Percentiles rank a stretch among this genome's conserved stretches.
Conservation (phyloP, 92 coral and sea anemone genomes). For the Chrysogorgia sp. region DNA sequence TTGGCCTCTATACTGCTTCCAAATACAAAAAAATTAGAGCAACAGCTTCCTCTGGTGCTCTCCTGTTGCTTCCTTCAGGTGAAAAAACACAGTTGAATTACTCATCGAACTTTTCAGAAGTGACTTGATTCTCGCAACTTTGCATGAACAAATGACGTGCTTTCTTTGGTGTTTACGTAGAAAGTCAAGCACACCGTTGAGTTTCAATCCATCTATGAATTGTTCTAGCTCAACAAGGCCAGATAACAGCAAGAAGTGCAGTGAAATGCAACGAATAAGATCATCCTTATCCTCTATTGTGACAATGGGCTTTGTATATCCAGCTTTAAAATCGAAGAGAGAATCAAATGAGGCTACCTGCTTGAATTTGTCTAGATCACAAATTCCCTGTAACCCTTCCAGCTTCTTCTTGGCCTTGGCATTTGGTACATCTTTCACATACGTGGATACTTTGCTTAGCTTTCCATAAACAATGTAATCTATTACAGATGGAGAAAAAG, state of each 20-base stretch:
- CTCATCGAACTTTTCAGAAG: constrained; percentile 46
- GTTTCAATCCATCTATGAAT: constrained; percentile 60
- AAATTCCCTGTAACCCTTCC: constrained; percentile 49
- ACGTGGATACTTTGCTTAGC: constrained; percentile 47
- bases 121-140: constrained; percentile 45
- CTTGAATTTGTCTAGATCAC: constrained; percentile 59
- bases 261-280: constrained; percentile 52
- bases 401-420: constrained; percentile 52
- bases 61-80: constrained; percentile 58
- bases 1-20: constrained; percentile 54
- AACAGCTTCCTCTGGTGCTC: constrained; percentile 53
- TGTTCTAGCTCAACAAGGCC: constrained; percentile 56
- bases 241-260: constrained; percentile 51
- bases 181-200: constrained; percentile 48
- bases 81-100: constrained; percentile 46
- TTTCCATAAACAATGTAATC: constrained; percentile 60
- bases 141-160: constrained; percentile 56
- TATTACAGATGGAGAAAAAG: constrained; percentile 59
- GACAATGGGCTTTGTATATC: constrained; percentile 53
- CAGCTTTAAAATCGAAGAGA: constrained; percentile 51
- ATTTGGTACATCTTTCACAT: constrained; percentile 57
- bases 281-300: constrained; percentile 57
- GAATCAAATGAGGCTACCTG: constrained; percentile 64
- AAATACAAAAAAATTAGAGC: constrained; percentile 46
- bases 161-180: constrained; percentile 57